Conservation (phyloP, 2,888 invertebrate species). For the Lymantria dispar region DNA sequence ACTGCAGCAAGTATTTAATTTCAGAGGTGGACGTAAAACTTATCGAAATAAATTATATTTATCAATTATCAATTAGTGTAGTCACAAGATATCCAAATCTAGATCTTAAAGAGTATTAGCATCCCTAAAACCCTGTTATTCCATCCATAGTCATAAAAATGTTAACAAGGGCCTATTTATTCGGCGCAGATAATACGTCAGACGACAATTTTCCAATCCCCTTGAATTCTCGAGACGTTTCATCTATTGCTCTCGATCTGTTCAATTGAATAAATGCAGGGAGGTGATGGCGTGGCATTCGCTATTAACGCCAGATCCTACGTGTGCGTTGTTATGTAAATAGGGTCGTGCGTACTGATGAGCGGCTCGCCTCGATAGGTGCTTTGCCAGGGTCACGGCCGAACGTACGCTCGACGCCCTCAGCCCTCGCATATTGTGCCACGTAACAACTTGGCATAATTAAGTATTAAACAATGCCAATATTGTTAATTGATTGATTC, state of each 20-base stretch:
- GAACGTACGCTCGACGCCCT: slow-evolving; percentile 39
- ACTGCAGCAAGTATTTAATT: too few species aligned
- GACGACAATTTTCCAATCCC: slow-evolving; percentile 26
- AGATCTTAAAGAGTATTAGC: too few species aligned
- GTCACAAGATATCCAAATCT: too few species aligned
- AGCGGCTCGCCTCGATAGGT: slow-evolving; percentile 27
- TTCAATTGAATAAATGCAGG: slow-evolving; percentile 74
- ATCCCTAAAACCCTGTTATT: too few species aligned
- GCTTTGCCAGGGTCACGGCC: slow-evolving; percentile 45
- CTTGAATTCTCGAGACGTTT: slow-evolving; percentile 52
- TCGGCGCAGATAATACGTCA: slow-evolving; percentile 8
- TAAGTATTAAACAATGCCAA: slow-evolving; percentile 12
- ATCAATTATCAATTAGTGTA: too few species aligned
- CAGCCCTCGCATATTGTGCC: slow-evolving; percentile 30
- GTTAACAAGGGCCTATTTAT: slow-evolving; percentile 4
- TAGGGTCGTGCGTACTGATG: slow-evolving; percentile 40
- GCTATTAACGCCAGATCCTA: slow-evolving; percentile 48
- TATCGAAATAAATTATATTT: too few species aligned
- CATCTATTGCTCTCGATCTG: slow-evolving; percentile 66
- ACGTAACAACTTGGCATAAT: slow-evolving; percentile 20
- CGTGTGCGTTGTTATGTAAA: slow-evolving; percentile 66
- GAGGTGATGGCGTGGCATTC: slow-evolving; percentile 49
- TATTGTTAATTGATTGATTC: too few species aligned
- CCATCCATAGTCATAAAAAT: background rate
- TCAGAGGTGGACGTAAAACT: too few species aligned